Evolutionary conservation across 2,888 invertebrate species (phyloP).

Genomic region (Ophraella communa): DNA sequence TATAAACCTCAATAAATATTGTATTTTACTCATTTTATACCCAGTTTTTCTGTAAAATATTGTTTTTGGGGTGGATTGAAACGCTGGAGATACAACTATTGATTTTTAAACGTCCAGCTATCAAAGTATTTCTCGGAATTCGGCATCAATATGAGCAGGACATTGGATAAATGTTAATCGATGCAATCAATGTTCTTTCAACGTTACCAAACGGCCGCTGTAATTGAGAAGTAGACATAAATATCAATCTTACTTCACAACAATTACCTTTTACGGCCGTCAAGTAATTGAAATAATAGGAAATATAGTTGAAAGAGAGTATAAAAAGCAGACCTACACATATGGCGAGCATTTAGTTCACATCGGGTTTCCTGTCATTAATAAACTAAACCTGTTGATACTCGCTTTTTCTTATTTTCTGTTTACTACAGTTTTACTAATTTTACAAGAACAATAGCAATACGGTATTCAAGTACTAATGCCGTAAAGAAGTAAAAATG

Average conservation of each 20-base stretch:
- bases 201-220: slow-evolving; percentile 40
- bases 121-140: background rate
- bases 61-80: too few relatives aligned
- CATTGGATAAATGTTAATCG: slow-evolving; percentile 37
- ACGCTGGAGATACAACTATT: too few relatives aligned
- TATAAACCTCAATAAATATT: too few relatives aligned
- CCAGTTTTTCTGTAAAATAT: too few relatives aligned
- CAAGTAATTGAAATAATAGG: slow-evolving; percentile 50
- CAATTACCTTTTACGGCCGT: slow-evolving; percentile 41
- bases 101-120: background rate
- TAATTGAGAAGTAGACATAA: slow-evolving; percentile 51
- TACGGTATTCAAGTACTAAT: background rate
- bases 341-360: slow-evolving; percentile 39
- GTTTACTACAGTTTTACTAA: background rate
- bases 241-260: slow-evolving; percentile 43
- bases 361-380: slow-evolving; percentile 36
- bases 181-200: slow-evolving; percentile 39
- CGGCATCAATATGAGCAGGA: background rate
- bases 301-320: slow-evolving; percentile 40
- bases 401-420: background rate
- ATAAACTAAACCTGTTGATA: background rate
- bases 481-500: background rate
- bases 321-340: slow-evolving; percentile 37
- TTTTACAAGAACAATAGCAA: background rate
- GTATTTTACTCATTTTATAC: too few relatives aligned